A percentile compares a stretch with the other conserved stretches of the same genome.
These are phyloP conservation scores for Drosophila multiciliata DNA, from an alignment of 2,888 invertebrate genomes.

Conservation along the genomic window DNA sequence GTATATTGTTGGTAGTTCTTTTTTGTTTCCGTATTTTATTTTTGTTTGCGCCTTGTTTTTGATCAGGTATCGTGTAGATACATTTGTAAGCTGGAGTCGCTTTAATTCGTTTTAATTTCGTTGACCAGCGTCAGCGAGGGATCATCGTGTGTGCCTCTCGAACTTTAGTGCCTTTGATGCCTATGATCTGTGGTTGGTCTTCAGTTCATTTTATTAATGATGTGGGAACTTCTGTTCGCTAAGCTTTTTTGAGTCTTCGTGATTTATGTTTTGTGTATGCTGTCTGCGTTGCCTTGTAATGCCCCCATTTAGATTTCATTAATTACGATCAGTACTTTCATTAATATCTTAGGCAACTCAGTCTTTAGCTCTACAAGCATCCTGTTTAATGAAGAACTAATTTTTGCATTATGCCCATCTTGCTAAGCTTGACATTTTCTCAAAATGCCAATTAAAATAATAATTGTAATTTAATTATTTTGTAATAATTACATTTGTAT, in stretches of 20 bases:
- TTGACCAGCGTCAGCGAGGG: slow-evolving; percentile 49
- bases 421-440: slow-evolving; percentile 25
- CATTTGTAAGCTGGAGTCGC: slow-evolving; percentile 73
- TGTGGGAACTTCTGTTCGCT: slow-evolving; percentile 79
- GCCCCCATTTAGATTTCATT: slow-evolving; percentile 70
- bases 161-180: slow-evolving; percentile 18
- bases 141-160: slow-evolving; percentile 71
- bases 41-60: slow-evolving; percentile 29
- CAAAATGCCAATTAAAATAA: slow-evolving; percentile 15
- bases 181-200: slow-evolving; percentile 14
- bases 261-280: slow-evolving; percentile 36
- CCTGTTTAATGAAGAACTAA: slow-evolving; percentile 18
- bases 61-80: slow-evolving; percentile 70
- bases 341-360: slow-evolving; percentile 61
- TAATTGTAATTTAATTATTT: slow-evolving; percentile 2
- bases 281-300: slow-evolving; percentile 50
- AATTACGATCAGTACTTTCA: slow-evolving; percentile 72
- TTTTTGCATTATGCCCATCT: slow-evolving; percentile 48
- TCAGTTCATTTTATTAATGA: slow-evolving; percentile 68
- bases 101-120: slow-evolving; percentile 74
- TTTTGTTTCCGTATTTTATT: slow-evolving; percentile 21
- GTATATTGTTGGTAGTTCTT: background rate
- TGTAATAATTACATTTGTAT: background rate
- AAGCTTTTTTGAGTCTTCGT: slow-evolving; percentile 28
- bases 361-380: slow-evolving; percentile 6